A percentile compares a stretch with the other conserved stretches of the same genome.
phyloP scores from a whole-genome alignment of 2,113 vertebrate species.

The Ptilorrhoa leucosticta region DNA sequence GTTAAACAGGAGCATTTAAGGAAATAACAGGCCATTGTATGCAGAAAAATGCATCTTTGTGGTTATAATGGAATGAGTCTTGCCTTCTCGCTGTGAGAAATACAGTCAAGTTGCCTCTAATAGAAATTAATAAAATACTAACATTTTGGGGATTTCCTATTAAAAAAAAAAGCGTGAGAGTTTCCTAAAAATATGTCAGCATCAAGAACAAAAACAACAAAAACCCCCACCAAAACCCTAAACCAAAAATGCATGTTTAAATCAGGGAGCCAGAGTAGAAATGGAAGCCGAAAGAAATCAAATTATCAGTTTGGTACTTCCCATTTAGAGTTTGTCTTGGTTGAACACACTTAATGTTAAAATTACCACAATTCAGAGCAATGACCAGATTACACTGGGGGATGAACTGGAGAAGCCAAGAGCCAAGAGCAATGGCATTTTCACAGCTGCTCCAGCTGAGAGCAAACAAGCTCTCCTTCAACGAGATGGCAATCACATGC shows the following conservation, averaged over 20 bases:
- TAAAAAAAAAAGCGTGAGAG: neutral
- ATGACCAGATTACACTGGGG: neutral
- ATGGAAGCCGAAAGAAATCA: neutral
- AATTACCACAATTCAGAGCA: neutral
- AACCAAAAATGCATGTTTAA: neutral
- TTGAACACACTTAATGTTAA: neutral
- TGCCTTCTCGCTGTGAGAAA: neutral
- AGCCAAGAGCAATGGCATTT: neutral
- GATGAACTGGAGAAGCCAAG: neutral
- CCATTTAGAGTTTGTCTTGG: neutral
- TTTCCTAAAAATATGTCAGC: neutral
- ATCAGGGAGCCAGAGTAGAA: neutral
- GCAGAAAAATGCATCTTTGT: neutral
- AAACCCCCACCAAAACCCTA: too few species aligned
- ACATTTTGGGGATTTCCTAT: neutral
- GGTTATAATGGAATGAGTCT: neutral
- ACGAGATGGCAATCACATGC: neutral
- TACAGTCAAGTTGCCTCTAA: neutral
- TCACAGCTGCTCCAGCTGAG: neutral
- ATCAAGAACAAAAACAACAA: neutral
- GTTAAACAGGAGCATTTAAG: neutral
- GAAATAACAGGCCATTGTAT: neutral
- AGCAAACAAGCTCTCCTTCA: neutral
- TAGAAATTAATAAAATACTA: neutral
- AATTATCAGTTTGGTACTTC: neutral